phyloP scores from a whole-genome alignment of 30 jellyfish, hydroid and myxozoan species.

The Hydra vulgaris region DNA sequence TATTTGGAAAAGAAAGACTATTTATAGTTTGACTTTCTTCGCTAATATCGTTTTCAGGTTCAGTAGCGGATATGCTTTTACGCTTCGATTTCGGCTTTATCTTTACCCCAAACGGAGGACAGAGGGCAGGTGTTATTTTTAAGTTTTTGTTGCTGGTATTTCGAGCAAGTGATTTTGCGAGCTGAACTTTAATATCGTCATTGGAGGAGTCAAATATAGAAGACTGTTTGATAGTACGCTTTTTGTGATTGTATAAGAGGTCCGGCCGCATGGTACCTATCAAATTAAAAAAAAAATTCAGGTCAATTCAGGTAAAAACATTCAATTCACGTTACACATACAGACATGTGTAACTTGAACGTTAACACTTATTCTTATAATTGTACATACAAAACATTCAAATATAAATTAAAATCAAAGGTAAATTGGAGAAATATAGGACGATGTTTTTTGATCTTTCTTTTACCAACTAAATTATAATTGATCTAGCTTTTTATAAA shows the following conservation, averaged over 20 bases:
- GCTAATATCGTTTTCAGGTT: background rate
- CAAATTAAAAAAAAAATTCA: too few species aligned
- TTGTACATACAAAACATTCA: too few species aligned
- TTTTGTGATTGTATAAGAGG: background rate
- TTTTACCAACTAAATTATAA: too few species aligned
- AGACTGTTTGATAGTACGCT: background rate
- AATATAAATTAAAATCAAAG: too few species aligned
- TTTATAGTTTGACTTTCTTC: background rate
- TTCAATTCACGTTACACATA: too few species aligned
- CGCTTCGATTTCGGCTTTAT: background rate
- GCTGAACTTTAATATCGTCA: conserved; percentile 2
- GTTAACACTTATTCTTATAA: too few species aligned
- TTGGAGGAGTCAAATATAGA: conserved; percentile 12
- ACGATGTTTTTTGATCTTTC: too few species aligned
- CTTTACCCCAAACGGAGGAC: background rate
- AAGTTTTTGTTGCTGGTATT: background rate
- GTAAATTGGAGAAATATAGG: too few species aligned
- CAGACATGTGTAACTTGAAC: too few species aligned
- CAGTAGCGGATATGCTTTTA: too few species aligned
- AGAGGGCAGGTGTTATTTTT: background rate
- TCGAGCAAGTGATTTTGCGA: conserved; percentile 1
- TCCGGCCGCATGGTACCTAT: conserved; percentile 11
- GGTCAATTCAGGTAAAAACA: too few species aligned
- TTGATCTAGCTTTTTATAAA: too few species aligned
- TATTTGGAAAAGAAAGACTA: background rate